These are phyloP conservation scores for Enteromius paludinosus DNA, from an alignment of 2,797 vertebrate species.

Conservation along the genomic window DNA sequence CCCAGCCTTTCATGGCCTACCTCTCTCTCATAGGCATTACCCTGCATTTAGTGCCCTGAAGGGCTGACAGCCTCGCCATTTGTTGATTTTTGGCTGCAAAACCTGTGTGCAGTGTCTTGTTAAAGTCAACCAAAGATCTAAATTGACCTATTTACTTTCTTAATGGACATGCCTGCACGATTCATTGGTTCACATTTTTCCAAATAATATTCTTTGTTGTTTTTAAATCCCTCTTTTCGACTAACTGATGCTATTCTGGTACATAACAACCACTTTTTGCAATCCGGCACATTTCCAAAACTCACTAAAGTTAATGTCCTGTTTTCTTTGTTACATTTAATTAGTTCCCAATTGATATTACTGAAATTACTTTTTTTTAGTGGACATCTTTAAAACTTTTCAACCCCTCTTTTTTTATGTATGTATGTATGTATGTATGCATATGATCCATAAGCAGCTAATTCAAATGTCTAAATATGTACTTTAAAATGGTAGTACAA, in stretches of 20 bases:
- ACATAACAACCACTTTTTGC: neutral
- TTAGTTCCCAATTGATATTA: neutral
- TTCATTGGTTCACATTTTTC: neutral
- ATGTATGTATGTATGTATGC: too few relatives aligned
- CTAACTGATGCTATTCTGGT: neutral
- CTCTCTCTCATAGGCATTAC: slow-evolving; percentile 57
- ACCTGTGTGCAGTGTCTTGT: slow-evolving; percentile 29
- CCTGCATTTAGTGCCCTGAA: slow-evolving; percentile 51
- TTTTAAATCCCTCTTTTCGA: neutral
- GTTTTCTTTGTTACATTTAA: neutral
- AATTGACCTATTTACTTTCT: slow-evolving; percentile 21
- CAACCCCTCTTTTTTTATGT: neutral
- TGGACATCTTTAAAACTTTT: neutral
- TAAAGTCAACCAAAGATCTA: slow-evolving; percentile 17
- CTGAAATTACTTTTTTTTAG: neutral
- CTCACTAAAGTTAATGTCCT: neutral
- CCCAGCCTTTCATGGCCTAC: slow-evolving; percentile 60
- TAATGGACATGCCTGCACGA: neutral
- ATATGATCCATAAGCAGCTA: neutral
- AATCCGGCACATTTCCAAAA: neutral
- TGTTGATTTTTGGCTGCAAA: slow-evolving; percentile 33
- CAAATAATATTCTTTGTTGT: neutral
- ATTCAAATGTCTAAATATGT: neutral
- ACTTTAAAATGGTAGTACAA: neutral
- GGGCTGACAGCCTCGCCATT: slow-evolving; percentile 48